These are phyloP conservation scores for Agriopis aurantiaria DNA, from an alignment of 2,888 invertebrate genomes.

Conservation along the genomic window DNA sequence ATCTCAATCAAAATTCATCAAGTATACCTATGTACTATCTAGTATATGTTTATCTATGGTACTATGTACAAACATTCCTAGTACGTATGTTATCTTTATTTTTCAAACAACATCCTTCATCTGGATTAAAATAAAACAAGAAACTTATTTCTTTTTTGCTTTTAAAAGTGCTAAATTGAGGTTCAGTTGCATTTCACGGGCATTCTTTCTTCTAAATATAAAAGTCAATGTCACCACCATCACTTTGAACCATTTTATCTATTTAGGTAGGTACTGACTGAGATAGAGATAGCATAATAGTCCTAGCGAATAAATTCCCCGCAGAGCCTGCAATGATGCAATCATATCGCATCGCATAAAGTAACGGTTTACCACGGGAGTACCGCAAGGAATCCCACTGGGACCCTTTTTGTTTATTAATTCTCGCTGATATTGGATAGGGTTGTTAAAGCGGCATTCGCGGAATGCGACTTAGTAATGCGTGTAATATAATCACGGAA, in stretches of 20 bases:
- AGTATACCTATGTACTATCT: too few relatives aligned
- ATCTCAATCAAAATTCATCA: too few relatives aligned
- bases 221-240: background rate
- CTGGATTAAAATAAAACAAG: too few relatives aligned
- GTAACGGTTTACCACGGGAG: constrained; percentile 53
- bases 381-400: constrained; percentile 68
- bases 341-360: constrained; percentile 41
- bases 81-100: too few relatives aligned
- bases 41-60: too few relatives aligned
- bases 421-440: constrained; percentile 43
- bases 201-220: background rate
- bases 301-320: constrained; percentile 1
- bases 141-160: too few relatives aligned
- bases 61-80: too few relatives aligned
- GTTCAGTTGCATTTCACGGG: too few relatives aligned
- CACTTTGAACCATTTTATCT: background rate
- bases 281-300: too few relatives aligned
- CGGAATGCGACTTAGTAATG: constrained; percentile 41
- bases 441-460: constrained; percentile 21
- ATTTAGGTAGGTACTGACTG: too few relatives aligned
- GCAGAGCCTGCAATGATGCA: constrained; percentile 10
- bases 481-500: constrained; percentile 59
- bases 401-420: constrained; percentile 62
- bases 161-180: too few relatives aligned
- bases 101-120: too few relatives aligned